Evolutionary conservation across 2,888 invertebrate genomes (phyloP).

Genomic region (Macrophya annulata): DNA sequence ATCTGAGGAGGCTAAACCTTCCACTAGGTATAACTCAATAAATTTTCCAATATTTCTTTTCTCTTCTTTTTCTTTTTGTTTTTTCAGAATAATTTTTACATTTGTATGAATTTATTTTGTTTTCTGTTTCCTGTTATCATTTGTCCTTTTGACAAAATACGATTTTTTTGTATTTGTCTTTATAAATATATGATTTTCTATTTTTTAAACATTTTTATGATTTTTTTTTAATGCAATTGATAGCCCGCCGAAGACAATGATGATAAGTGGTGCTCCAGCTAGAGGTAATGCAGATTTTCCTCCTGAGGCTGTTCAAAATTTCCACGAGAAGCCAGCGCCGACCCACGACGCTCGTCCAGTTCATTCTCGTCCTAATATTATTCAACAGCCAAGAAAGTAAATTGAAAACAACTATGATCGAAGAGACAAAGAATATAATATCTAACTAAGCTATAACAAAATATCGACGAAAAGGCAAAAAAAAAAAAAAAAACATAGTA

Average conservation of each 20-base stretch:
- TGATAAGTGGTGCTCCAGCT: slow-evolving; percentile 90
- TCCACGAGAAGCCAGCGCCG: slow-evolving; percentile 90
- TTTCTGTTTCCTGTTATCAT: not conserved
- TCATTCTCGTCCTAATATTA: slow-evolving; percentile 86
- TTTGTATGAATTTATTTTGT: not conserved
- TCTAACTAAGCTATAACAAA: not conserved
- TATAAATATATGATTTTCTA: slow-evolving; percentile 22
- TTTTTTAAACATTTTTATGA: slow-evolving; percentile 27
- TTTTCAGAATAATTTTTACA: not conserved
- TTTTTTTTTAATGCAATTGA: not conserved
- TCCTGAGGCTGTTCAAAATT: slow-evolving; percentile 92
- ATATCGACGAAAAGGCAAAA: not conserved
- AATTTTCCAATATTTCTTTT: not conserved
- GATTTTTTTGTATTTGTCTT: not conserved
- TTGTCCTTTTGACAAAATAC: not conserved
- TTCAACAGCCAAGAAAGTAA: slow-evolving; percentile 95
- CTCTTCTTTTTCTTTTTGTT: not conserved
- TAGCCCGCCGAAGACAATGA: slow-evolving; percentile 88
- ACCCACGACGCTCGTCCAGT: slow-evolving; percentile 82
- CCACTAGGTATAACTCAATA: slow-evolving; percentile 81
- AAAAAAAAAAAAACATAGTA: not conserved
- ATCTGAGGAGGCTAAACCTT: slow-evolving; percentile 81
- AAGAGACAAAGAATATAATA: slow-evolving; percentile 12
- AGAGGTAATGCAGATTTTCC: slow-evolving; percentile 94
- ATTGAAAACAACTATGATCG: not conserved